Conservation (phyloP, 1,140 invertebrate genomes). For the Pinna nobilis region DNA sequence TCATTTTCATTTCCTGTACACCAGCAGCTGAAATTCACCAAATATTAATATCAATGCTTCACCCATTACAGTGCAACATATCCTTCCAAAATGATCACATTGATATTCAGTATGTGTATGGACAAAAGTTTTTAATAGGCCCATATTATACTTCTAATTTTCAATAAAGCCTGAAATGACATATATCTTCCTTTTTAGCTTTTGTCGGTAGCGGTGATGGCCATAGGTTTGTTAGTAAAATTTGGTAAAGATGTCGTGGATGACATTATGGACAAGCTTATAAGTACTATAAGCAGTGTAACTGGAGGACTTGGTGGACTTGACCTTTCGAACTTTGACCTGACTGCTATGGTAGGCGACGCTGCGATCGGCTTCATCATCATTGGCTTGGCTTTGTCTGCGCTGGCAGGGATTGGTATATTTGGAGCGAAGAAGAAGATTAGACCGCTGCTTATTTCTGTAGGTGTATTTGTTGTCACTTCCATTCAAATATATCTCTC, state of each 20-base stretch:
- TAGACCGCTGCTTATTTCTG: background rate
- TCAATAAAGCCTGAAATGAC: background rate
- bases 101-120: background rate
- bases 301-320: background rate
- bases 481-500: background rate
- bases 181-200: background rate
- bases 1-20: too few species aligned
- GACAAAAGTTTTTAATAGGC: background rate
- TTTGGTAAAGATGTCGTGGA: slow-evolving; percentile 3
- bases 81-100: too few species aligned
- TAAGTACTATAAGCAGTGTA: background rate
- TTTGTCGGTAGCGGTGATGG: background rate
- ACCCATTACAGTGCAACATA: too few species aligned
- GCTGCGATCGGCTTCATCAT: background rate
- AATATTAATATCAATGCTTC: background rate
- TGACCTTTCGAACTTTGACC: slow-evolving; percentile 3
- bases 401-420: background rate
- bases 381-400: background rate
- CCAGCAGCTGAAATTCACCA: background rate
- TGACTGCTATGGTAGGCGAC: background rate
- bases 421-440: slow-evolving; percentile 8
- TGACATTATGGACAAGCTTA: background rate
- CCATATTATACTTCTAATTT: background rate
- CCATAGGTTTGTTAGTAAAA: background rate
- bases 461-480: background rate